phyloP scores from a whole-genome alignment of 2,797 vertebrate genomes.

The Adrianichthys oophorus region DNA sequence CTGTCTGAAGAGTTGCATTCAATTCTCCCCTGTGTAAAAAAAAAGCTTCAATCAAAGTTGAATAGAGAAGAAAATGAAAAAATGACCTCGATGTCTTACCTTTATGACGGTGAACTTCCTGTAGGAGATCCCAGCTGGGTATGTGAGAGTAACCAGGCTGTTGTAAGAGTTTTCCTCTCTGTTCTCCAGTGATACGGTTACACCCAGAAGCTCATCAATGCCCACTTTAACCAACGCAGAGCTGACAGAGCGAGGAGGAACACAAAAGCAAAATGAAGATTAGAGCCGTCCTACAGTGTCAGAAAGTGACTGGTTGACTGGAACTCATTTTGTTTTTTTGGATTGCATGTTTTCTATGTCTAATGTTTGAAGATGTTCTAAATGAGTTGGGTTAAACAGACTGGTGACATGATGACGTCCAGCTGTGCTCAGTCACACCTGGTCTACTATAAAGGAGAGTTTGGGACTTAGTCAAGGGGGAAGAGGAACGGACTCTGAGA shows the following conservation, averaged over 20 bases:
- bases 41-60: neutral
- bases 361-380: too few relatives aligned
- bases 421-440: too few relatives aligned
- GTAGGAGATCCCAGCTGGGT: constrained; percentile 80
- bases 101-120: constrained; percentile 63
- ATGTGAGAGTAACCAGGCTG: constrained; percentile 69
- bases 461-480: too few relatives aligned
- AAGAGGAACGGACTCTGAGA: too few relatives aligned
- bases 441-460: too few relatives aligned
- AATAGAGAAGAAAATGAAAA: neutral
- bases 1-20: constrained; percentile 69
- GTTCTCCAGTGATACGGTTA: constrained; percentile 77
- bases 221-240: constrained; percentile 74
- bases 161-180: constrained; percentile 83
- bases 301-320: too few relatives aligned
- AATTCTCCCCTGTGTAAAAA: constrained; percentile 54
- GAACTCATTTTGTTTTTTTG: too few relatives aligned
- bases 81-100: constrained; percentile 55
- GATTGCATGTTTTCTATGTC: too few relatives aligned
- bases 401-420: too few relatives aligned
- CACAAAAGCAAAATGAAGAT: neutral
- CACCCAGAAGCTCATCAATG: constrained; percentile 71
- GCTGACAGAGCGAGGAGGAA: constrained; percentile 29
- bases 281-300: too few relatives aligned
- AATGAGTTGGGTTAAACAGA: too few relatives aligned